These are phyloP conservation scores for Adineta ricciae DNA, from an alignment of 2,888 invertebrate genomes.

Conservation along the genomic window DNA sequence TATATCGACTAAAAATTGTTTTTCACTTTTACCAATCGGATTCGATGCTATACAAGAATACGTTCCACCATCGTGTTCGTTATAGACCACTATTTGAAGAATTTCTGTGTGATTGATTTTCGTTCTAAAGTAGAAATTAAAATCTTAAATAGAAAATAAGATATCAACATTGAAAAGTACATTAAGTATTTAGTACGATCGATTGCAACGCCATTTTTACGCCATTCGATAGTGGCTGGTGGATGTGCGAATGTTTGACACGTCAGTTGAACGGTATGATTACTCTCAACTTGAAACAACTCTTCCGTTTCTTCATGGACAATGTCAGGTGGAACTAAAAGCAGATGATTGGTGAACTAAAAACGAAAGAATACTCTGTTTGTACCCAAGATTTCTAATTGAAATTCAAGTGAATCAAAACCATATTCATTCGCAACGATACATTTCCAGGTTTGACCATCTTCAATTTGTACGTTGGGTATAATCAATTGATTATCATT, in stretches of 20 bases:
- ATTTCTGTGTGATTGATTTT: neutral
- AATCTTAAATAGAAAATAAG: too few relatives aligned
- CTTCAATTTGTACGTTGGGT: neutral
- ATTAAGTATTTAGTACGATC: neutral
- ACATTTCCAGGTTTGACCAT: conserved; percentile 1
- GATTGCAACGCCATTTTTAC: neutral
- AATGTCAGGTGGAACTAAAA: neutral
- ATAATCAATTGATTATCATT: conserved; percentile 11
- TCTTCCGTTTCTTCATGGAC: neutral
- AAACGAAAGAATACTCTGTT: too few relatives aligned
- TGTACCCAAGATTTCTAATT: neutral
- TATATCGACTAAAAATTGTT: conserved; percentile 47
- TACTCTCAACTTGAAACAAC: neutral
- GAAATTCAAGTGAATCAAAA: neutral
- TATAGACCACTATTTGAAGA: neutral
- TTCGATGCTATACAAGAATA: conserved; percentile 51
- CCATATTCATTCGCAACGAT: neutral
- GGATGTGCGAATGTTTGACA: conserved; percentile 17
- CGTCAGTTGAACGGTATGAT: conserved; percentile 10
- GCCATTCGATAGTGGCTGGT: neutral
- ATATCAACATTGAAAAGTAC: neutral
- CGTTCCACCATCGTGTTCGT: conserved; percentile 43
- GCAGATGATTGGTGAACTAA: neutral
- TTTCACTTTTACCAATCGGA: conserved; percentile 49
- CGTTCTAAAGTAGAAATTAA: neutral